phyloP scores from a whole-genome alignment of 2,113 vertebrate species.

The Stegastes partitus region DNA sequence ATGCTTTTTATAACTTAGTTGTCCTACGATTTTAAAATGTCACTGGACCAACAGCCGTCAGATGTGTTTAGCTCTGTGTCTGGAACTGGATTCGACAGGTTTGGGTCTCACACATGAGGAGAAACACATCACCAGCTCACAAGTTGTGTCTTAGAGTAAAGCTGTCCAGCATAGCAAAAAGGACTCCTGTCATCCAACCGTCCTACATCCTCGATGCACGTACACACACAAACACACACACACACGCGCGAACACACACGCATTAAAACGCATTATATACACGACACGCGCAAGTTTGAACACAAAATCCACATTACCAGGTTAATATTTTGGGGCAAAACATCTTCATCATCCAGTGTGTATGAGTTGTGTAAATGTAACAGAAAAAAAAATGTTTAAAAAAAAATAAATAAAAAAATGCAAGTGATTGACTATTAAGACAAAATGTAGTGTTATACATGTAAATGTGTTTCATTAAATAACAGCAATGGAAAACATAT shows the following conservation, averaged over 20 bases:
- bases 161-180: slow-evolving; percentile 85
- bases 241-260: slow-evolving; percentile 32
- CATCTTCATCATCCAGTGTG: slow-evolving; percentile 82
- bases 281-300: slow-evolving; percentile 47
- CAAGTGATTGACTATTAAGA: slow-evolving; percentile 83
- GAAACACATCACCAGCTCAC: slow-evolving; percentile 84
- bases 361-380: slow-evolving; percentile 87
- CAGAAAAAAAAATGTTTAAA: slow-evolving; percentile 51
- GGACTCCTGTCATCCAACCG: slow-evolving; percentile 65
- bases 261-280: slow-evolving; percentile 20
- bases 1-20: slow-evolving; percentile 45
- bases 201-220: slow-evolving; percentile 46
- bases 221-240: slow-evolving; percentile 22
- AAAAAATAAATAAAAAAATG: slow-evolving; percentile 73
- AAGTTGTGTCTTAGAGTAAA: slow-evolving; percentile 80
- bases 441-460: slow-evolving; percentile 87
- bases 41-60: slow-evolving; percentile 50
- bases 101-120: slow-evolving; percentile 68
- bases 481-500: slow-evolving; percentile 79
- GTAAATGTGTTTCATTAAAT: slow-evolving; percentile 85
- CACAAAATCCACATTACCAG: slow-evolving; percentile 61
- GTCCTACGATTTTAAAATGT: slow-evolving; percentile 45
- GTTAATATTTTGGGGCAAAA: slow-evolving; percentile 71
- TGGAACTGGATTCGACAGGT: slow-evolving; percentile 66
- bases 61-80: slow-evolving; percentile 76